A percentile compares a stretch with the other conserved stretches of the same genome.
Conservation (phyloP, 2,888 invertebrate genomes). For the Ectemnius cavifrons region DNA sequence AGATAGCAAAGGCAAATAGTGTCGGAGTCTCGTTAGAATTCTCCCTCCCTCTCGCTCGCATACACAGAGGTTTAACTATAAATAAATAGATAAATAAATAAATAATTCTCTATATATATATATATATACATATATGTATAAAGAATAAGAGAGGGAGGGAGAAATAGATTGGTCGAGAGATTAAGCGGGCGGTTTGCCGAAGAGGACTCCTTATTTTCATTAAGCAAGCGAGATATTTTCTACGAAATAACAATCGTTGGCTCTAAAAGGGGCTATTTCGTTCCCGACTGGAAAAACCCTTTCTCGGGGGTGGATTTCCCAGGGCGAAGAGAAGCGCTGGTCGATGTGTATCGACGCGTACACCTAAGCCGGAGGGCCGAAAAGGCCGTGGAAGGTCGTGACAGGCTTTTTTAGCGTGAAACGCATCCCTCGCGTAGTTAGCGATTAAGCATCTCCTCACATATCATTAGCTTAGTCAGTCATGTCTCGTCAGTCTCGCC, state of each 20-base stretch:
- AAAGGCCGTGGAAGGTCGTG: constrained; percentile 25
- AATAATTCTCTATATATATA: neutral
- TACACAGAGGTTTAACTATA: constrained; percentile 25
- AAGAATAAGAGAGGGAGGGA: neutral
- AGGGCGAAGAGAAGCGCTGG: neutral
- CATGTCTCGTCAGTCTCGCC: no score
- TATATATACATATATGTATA: constrained; percentile 1
- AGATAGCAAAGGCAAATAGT: constrained; percentile 17
- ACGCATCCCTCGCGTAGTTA: constrained; percentile 31
- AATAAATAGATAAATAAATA: neutral
- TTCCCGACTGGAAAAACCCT: no score
- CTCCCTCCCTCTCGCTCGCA: neutral
- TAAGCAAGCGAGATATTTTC: constrained; percentile 25
- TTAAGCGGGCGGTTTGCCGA: neutral
- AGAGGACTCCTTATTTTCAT: constrained; percentile 3
- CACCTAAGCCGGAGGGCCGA: constrained; percentile 9
- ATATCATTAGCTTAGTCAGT: constrained; percentile 55
- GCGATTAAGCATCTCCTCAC: constrained; percentile 49
- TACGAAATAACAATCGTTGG: neutral
- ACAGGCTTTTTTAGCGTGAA: constrained; percentile 29
- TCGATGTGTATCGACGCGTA: constrained; percentile 19
- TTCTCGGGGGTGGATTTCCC: neutral
- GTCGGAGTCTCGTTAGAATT: constrained; percentile 10
- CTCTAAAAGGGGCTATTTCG: neutral
- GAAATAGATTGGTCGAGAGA: neutral